Conservation (phyloP, 2,113 vertebrate species). For the Procapra przewalskii region DNA sequence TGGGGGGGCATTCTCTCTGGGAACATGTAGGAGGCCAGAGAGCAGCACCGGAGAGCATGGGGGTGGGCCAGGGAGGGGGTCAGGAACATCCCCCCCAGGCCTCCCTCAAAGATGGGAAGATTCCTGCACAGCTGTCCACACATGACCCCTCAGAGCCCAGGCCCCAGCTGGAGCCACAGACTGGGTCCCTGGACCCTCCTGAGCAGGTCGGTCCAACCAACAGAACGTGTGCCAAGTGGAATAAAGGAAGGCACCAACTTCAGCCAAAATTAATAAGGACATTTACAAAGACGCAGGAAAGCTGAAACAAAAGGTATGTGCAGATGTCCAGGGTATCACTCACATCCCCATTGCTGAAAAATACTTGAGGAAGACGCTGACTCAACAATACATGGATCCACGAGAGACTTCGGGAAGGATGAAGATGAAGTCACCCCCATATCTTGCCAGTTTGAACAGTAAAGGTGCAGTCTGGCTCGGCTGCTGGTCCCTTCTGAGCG, state of each 20-base stretch:
- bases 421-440: not conserved
- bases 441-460: not conserved
- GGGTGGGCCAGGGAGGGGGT: rapidly evolving
- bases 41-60: not conserved
- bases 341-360: not conserved
- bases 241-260: not conserved
- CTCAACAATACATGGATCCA: not conserved
- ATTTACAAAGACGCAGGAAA: not conserved
- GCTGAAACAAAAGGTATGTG: not conserved
- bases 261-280: not conserved
- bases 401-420: not conserved
- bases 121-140: not conserved
- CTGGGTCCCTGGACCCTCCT: not conserved
- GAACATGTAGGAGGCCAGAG: no score
- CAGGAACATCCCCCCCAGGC: no score
- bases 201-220: not conserved
- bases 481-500: rapidly evolving
- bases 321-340: not conserved
- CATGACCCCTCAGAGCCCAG: rapidly evolving
- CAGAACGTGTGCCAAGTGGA: not conserved
- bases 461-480: not conserved
- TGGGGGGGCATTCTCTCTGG: not conserved
- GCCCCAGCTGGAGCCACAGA: not conserved
- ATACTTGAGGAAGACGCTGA: not conserved
- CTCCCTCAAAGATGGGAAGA: not conserved